phyloP scores from a whole-genome alignment of 2,113 vertebrate species.

The Triplophysa tibetana region DNA sequence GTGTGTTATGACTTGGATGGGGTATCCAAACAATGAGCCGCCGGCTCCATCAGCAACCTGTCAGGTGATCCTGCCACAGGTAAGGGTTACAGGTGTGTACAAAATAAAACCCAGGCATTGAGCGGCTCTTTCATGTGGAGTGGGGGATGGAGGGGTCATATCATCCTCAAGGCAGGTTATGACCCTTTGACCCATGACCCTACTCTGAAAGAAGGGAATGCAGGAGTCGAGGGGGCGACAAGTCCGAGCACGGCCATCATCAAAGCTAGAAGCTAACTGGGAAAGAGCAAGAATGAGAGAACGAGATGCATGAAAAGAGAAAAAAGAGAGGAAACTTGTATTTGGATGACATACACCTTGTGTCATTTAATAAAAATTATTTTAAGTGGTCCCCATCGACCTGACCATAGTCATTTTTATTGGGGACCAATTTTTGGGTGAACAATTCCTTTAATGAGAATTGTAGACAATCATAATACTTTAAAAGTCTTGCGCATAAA shows the following conservation, averaged over 20 bases:
- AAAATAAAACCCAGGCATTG: constrained; percentile 71
- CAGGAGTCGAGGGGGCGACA: constrained; percentile 60
- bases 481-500: no score
- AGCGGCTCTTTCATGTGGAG: constrained; percentile 44
- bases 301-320: not conserved
- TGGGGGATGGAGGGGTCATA: constrained; percentile 46
- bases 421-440: no score
- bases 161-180: constrained; percentile 70
- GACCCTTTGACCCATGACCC: constrained; percentile 69
- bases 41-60: constrained; percentile 61
- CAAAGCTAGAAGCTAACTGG: constrained; percentile 22
- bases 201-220: constrained; percentile 75
- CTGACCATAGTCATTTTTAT: no score
- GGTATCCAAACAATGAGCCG: constrained; percentile 17
- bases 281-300: not conserved
- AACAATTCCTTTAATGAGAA: no score
- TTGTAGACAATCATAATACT: no score
- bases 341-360: not conserved
- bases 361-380: no score
- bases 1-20: not conserved
- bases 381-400: no score
- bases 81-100: constrained; percentile 74
- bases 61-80: constrained; percentile 62
- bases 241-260: constrained; percentile 66
- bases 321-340: not conserved